Percentiles rank a stretch among this genome's conserved stretches.
phyloP scores from a whole-genome alignment of 2,888 invertebrate species.

The Poecilobothrus nobilitatus region DNA sequence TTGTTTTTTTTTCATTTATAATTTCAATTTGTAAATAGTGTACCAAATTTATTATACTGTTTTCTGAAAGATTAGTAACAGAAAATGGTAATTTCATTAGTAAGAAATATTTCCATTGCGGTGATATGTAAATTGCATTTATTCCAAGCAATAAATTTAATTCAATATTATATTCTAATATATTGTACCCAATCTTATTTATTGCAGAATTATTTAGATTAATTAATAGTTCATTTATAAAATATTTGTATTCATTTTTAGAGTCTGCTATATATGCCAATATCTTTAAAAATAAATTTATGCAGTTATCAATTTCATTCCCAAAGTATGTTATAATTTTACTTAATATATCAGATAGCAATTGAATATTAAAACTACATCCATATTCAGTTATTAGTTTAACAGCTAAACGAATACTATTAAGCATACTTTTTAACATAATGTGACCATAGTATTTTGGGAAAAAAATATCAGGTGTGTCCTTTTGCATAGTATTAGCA shows the following conservation, averaged over 20 bases:
- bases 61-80: slow-evolving; percentile 45
- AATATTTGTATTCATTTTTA: slow-evolving; percentile 36
- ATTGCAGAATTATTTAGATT: slow-evolving; percentile 53
- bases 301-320: slow-evolving; percentile 42
- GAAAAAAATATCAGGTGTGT: slow-evolving; percentile 51
- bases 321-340: slow-evolving; percentile 54
- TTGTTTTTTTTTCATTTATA: slow-evolving; percentile 27
- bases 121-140: slow-evolving; percentile 44
- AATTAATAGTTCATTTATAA: slow-evolving; percentile 48
- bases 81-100: slow-evolving; percentile 54
- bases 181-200: slow-evolving; percentile 49
- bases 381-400: slow-evolving; percentile 29
- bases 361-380: slow-evolving; percentile 44
- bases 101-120: slow-evolving; percentile 60
- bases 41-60: slow-evolving; percentile 52
- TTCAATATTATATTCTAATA: slow-evolving; percentile 48
- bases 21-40: slow-evolving; percentile 49
- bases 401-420: slow-evolving; percentile 53
- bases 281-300: slow-evolving; percentile 49
- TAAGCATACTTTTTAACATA: slow-evolving; percentile 53
- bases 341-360: slow-evolving; percentile 44
- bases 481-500: slow-evolving; percentile 55
- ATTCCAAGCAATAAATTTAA: slow-evolving; percentile 41
- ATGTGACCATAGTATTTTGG: slow-evolving; percentile 51
- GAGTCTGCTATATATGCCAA: slow-evolving; percentile 43